phyloP scores from a whole-genome alignment of 2,888 invertebrate genomes.

The Parnassius apollo region DNA sequence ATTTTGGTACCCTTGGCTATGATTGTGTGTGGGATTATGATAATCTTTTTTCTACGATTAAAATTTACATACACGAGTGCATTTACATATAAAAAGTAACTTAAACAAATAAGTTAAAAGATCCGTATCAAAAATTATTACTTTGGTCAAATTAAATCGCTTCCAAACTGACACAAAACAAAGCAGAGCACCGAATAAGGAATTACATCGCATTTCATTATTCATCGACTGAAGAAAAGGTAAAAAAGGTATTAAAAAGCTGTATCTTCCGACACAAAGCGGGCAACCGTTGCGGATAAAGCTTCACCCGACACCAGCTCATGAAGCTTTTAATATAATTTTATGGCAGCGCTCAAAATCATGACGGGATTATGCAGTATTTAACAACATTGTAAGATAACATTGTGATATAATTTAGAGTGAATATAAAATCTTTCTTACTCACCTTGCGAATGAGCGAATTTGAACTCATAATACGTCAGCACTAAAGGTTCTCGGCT shows the following conservation, averaged over 20 bases:
- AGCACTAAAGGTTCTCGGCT: too few relatives aligned
- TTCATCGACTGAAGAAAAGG: not conserved
- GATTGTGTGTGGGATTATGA: too few relatives aligned
- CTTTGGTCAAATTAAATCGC: not conserved
- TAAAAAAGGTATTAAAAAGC: conserved; percentile 1
- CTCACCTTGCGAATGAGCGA: too few relatives aligned
- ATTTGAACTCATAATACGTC: too few relatives aligned
- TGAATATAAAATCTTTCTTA: too few relatives aligned
- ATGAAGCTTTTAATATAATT: not conserved
- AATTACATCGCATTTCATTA: conserved; percentile 7
- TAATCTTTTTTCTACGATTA: too few relatives aligned
- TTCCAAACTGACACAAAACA: not conserved
- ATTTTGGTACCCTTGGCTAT: too few relatives aligned
- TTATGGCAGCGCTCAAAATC: not conserved
- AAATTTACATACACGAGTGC: too few relatives aligned
- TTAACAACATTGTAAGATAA: not conserved
- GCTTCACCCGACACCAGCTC: not conserved
- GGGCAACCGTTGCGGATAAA: not conserved
- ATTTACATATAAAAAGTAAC: too few relatives aligned
- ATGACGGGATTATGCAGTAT: not conserved
- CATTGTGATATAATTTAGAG: too few relatives aligned
- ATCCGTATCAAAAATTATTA: not conserved
- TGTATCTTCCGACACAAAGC: not conserved
- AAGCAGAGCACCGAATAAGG: conserved; percentile 8
- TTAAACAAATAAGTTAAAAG: not conserved